Conservation (phyloP, 2,113 vertebrate genomes). For the Stegostoma tigrinum region DNA sequence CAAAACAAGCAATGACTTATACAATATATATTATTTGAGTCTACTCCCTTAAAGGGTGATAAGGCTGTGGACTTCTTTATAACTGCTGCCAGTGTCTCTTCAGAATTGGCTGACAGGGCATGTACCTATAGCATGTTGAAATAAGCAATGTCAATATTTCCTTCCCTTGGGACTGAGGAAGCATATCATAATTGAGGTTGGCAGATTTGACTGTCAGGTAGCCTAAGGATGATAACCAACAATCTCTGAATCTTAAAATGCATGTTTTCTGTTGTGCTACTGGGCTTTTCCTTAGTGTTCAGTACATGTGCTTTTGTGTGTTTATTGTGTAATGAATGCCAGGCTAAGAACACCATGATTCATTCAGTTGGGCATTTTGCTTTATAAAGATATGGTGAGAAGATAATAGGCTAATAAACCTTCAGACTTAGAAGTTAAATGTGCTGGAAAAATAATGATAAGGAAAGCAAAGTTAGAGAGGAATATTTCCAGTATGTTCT, state of each 20-base stretch:
- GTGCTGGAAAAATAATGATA: background rate
- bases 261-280: background rate
- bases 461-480: background rate
- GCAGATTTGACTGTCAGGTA: conserved; percentile 29
- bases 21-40: conserved; percentile 5
- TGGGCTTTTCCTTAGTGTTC: background rate
- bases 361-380: background rate
- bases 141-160: conserved; percentile 33
- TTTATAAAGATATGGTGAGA: background rate
- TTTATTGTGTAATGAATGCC: background rate
- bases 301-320: background rate
- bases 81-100: background rate
- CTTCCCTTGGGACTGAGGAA: conserved; percentile 22
- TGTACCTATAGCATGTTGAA: conserved; percentile 23
- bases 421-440: background rate
- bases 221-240: conserved; percentile 13
- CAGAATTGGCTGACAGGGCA: conserved; percentile 11
- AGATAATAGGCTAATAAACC: background rate
- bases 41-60: background rate
- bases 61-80: background rate
- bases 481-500: background rate
- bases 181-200: background rate
- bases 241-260: conserved; percentile 9
- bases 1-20: conserved; percentile 15
- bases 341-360: background rate